Evolutionary conservation across 2,888 invertebrate species (phyloP).

Genomic region (Ypsolopha scabrella): DNA sequence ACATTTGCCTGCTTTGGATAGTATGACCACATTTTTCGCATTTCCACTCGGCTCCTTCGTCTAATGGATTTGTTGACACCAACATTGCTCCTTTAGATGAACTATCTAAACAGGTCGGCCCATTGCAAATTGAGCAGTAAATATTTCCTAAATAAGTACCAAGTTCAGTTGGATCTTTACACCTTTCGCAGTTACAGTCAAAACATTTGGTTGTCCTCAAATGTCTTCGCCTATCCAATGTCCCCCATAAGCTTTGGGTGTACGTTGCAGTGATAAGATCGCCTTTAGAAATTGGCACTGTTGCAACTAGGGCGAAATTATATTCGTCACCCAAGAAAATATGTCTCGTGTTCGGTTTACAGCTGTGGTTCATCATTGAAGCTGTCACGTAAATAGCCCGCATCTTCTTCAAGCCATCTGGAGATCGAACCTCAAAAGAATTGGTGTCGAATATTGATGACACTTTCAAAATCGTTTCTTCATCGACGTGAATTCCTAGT

Average conservation of each 20-base stretch:
- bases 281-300: slow-evolving; percentile 75
- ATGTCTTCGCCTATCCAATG: slow-evolving; percentile 73
- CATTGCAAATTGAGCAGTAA: slow-evolving; percentile 73
- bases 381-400: slow-evolving; percentile 75
- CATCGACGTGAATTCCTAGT: slow-evolving; percentile 65
- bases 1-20: slow-evolving; percentile 69
- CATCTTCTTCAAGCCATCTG: slow-evolving; percentile 57
- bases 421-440: slow-evolving; percentile 74
- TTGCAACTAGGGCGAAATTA: slow-evolving; percentile 73
- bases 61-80: slow-evolving; percentile 71
- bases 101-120: slow-evolving; percentile 31
- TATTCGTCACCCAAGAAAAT: slow-evolving; percentile 71
- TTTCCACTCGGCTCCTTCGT: slow-evolving; percentile 71
- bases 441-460: slow-evolving; percentile 81
- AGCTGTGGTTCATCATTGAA: slow-evolving; percentile 79
- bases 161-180: slow-evolving; percentile 77
- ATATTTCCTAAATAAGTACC: slow-evolving; percentile 74
- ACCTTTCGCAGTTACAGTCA: slow-evolving; percentile 75
- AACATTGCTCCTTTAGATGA: slow-evolving; percentile 54
- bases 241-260: slow-evolving; percentile 78
- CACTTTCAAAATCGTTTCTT: slow-evolving; percentile 69
- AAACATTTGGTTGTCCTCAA: slow-evolving; percentile 75
- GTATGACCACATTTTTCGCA: slow-evolving; percentile 74
- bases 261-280: slow-evolving; percentile 77
- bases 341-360: slow-evolving; percentile 79